Base-by-base conservation (phyloP, 2,797 vertebrate genomes). In the Eulemur coronatus region DNA sequence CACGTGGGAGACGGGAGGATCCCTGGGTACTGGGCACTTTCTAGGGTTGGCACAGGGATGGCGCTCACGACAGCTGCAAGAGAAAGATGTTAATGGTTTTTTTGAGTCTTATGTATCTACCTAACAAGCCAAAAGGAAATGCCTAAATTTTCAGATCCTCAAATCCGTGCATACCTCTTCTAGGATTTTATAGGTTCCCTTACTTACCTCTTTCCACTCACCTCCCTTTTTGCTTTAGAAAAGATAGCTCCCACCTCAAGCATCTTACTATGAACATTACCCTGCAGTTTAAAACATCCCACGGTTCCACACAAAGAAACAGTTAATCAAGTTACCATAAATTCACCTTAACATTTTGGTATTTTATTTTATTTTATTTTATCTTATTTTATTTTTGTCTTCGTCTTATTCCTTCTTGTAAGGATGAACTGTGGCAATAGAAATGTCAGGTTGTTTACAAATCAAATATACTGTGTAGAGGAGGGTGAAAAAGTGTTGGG, bases 1-100 rank as follows among this genome's bases (percentile, higher is more conserved):
- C 99, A 99, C 7, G 99, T 99, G 0, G 99, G 99, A 0, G 99
- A 99, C 0, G 99, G 99, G 75, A 99, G 99, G 96, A 99, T 99
- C 33, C 99, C 99, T 0, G 99, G 99, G 89, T 99, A 99, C 98
- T 99, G 99, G 72, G 99, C 99, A 46, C 99, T 99, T 97, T 99
- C 99, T 91, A 99, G 98, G 0, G 99, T 99, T 17, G 99, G 99
- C 82, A 99, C 99, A 0, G 99, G 99, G 80, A 99, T 99, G 89
- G 99, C 99, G 46, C 99, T 99, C 96, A 99, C 99, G 57, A 99
- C 99, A 86, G 99, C 99, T 99, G 73, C 7, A 96, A 98, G 88
- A 96, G 61, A 98, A 65, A 97, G 52, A 87, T 12, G 41, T 14
- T 9, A 48, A 6, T 67, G 33, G 28, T 41, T 75, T 14, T 88